Conservation (phyloP, 2,888 invertebrate genomes). For the Busseola fusca region DNA sequence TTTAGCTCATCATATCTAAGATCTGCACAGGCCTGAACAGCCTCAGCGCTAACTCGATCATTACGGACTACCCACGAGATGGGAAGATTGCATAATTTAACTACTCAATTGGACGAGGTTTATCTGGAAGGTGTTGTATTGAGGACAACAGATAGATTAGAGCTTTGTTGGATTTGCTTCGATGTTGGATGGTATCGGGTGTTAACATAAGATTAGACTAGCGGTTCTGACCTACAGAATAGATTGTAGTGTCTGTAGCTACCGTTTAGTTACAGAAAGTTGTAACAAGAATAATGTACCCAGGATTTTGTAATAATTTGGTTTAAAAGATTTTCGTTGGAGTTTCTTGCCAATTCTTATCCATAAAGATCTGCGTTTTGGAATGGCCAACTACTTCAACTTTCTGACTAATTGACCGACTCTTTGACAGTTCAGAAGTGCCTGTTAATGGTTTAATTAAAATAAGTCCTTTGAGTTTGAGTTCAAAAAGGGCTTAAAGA, state of each 20-base stretch:
- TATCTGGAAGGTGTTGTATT: constrained; percentile 48
- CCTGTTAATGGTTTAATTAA: too few relatives aligned
- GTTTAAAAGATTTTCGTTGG: background rate
- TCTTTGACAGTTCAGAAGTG: too few relatives aligned
- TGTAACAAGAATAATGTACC: background rate
- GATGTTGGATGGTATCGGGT: constrained; percentile 26
- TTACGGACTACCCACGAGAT: constrained; percentile 66
- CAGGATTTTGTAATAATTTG: background rate
- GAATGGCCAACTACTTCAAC: background rate
- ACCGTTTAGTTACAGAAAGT: background rate
- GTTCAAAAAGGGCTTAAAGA: background rate
- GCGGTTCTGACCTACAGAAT: constrained; percentile 7
- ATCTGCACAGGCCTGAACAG: constrained; percentile 47
- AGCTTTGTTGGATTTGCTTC: constrained; percentile 35
- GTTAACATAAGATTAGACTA: constrained; percentile 26
- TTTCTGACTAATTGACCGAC: background rate
- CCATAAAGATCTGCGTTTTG: background rate
- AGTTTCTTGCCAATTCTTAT: background rate
- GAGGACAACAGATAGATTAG: constrained; percentile 41
- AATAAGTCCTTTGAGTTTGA: background rate
- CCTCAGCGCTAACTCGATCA: constrained; percentile 63
- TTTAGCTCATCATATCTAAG: constrained; percentile 54
- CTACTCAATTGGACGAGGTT: constrained; percentile 57
- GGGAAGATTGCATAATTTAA: constrained; percentile 65
- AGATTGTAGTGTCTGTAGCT: background rate